Evolutionary conservation across 2,113 vertebrate genomes (phyloP), one percentile per base, ranked within the genome.

Genomic region (Rhinopomastus cyanomelas): DNA sequence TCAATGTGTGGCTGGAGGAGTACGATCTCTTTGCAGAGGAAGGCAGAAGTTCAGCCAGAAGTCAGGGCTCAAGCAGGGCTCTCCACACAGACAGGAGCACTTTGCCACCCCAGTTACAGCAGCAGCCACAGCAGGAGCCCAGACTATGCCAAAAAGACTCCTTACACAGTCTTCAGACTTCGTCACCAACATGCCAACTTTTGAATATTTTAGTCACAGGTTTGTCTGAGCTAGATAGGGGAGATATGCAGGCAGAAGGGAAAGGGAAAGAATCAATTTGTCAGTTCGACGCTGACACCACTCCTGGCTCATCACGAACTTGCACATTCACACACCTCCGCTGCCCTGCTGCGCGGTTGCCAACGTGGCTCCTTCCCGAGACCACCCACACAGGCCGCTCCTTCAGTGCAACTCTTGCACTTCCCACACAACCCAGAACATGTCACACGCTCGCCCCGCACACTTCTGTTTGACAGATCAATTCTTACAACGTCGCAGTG

Each of bases 401-500:
- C 30, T 16, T 5, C 48, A 3, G 21, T 6, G 32, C 37, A 11
- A 3, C 27, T 2, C 3, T 5, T 15, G 18, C 48, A 3, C 48
- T 14, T 32, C 48, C 49, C 44, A 26, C 8, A 0, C 10, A 5
- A 18, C 1, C 4, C 7, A 0, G 13, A 2, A 8, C 3, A 0
- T 7, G 12, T 15, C 64, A 65, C 5, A 12, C 10, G 0, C 2
- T 14, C 53, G 15, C 32, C 59, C 7, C 7, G 17, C 13, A 4
- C 0, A 1, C 48, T 34, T 9, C 30, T 49, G 59, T 67, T 42
- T 6, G 3, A 30, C 2, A 11, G 11, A 6, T 27, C 29, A 8
- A 11, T 19, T 30, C 64, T 46, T 9, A 49, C 13, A 16, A 1
- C 6, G 23, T 39, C 57, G 32, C 14, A 49, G 39, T 12, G 34